Evolutionary conservation across 2,797 vertebrate genomes (phyloP), one percentile per base, ranked within the genome.

Genomic region (Bradypodion pumilum): DNA sequence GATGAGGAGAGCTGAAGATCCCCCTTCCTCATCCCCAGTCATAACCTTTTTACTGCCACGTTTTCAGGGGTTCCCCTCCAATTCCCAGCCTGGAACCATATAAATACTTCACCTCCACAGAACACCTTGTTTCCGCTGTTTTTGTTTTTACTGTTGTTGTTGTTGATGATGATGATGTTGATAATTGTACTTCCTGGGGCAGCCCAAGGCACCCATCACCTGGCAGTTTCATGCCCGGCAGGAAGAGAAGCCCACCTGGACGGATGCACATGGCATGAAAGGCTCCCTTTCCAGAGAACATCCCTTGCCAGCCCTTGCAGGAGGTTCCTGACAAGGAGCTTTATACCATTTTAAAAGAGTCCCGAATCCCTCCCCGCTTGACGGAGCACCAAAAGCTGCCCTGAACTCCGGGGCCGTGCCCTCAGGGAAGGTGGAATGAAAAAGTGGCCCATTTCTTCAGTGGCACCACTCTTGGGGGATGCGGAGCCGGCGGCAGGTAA

Each of bases 401-500:
- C 42, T 15, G 21, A 42, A 62, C 65, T 32, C 25, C 0, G 35
- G 35, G 60, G 8, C 56, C 25, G 4, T 0, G 0, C 42, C 80
- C n/a, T 0, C 60, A 49, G 78, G 19, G 25, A 80, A 16, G 9
- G 37, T 27, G 37, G 27, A 19, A n/a, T 19, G 15, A 16, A 62
- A 37, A 19, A 27, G 56, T 40, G 21, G 19, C 9, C 21, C 6
- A 0, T 29, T 27, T 60, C 32, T 12, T 80, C 72, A 9, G 68
- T 60, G 0, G 40, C 66, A 59, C 0, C 8, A 88, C 78, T 74
- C 65, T 32, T n/a, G 2, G 0, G 13, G 32, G 46, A 25, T 0
- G 0, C 0, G 25, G 0, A 32, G 23, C 21, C 21, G 21, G 4
- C 5, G 0, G 5, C 5, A 0, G 46, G 1, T 19, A 19, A 66